Base-by-base conservation (phyloP, 2,797 vertebrate genomes). In the Myripristis murdjan region DNA sequence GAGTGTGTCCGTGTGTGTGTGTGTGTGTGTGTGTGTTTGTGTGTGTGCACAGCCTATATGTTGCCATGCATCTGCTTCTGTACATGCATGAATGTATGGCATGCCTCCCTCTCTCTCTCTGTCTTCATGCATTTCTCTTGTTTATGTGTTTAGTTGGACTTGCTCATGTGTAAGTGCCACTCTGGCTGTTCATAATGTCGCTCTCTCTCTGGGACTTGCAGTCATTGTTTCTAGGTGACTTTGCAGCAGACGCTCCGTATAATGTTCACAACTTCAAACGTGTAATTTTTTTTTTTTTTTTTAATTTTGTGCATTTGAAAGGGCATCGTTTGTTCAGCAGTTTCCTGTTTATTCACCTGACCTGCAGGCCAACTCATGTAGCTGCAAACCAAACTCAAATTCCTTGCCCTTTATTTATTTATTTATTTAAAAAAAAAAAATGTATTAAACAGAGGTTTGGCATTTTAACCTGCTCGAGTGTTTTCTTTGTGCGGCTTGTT, bases 401-500 rank as follows among this genome's bases (percentile, higher is more conserved):
- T 44, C 39, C 64, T 69, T 20, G n/a, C n/a, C n/a, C n/a, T n/a
- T n/a, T n/a, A n/a, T n/a, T n/a, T n/a, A n/a, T n/a, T n/a, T n/a
- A n/a, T n/a, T n/a, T n/a, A n/a, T n/a, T n/a, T n/a, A n/a, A n/a
- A n/a, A n/a, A n/a, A n/a, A n/a, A n/a, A n/a, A n/a, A n/a, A n/a
- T n/a, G n/a, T n/a, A n/a, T n/a, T n/a, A n/a, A n/a, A 22, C 24
- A 20, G 51, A 31, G 48, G 35, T 87, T 72, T 7, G 7, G 62
- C 64, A 75, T 70, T 44, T 75, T 35, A 33, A 51, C 61, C 53
- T 56, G 37, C 70, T 59, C 23, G 15, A 26, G 28, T 43, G 15
- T 77, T 83, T 76, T 71, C 1, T 55, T 48, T n/a, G 37, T 55
- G 20, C 67, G 63, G 58, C 83, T 75, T 78, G 66, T 0, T 41